phyloP scores from a whole-genome alignment of 1,140 invertebrate genomes.

The Archivesica marissinica region DNA sequence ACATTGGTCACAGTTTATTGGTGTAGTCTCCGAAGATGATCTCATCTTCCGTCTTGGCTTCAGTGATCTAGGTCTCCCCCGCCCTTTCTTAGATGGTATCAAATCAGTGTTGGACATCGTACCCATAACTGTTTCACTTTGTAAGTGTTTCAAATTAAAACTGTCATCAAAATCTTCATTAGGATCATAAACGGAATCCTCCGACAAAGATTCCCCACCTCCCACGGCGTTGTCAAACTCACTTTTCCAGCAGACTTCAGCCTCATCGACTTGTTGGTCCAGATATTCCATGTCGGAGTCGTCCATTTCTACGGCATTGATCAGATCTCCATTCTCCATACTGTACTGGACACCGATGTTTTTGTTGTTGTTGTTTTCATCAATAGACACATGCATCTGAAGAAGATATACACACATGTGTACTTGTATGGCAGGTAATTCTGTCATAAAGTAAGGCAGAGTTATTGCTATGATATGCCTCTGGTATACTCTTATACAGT shows the following conservation, averaged over 20 bases:
- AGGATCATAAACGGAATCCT: background rate
- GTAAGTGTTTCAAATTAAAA: too few relatives aligned
- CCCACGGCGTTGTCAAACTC: background rate
- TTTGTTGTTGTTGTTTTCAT: background rate
- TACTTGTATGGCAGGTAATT: too few relatives aligned
- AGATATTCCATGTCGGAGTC: conserved; percentile 54
- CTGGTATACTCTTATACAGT: too few relatives aligned
- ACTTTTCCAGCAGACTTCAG: background rate
- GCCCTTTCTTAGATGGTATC: too few relatives aligned
- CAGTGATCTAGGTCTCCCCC: background rate
- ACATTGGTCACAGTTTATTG: conserved; percentile 21
- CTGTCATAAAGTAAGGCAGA: too few relatives aligned
- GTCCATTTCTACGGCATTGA: conserved; percentile 10
- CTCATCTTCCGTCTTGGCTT: background rate
- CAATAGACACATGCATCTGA: background rate
- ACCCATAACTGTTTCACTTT: background rate
- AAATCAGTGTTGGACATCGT: too few relatives aligned
- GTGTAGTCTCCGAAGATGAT: background rate
- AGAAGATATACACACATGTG: too few relatives aligned
- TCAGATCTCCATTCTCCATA: background rate
- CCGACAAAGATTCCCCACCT: background rate
- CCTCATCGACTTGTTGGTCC: background rate
- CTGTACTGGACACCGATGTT: background rate
- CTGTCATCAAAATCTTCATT: background rate
- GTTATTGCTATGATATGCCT: too few relatives aligned